Percentiles rank a stretch among this genome's conserved stretches.
Conservation (phyloP, 2,797 vertebrate species). For the Vipera ursinii region DNA sequence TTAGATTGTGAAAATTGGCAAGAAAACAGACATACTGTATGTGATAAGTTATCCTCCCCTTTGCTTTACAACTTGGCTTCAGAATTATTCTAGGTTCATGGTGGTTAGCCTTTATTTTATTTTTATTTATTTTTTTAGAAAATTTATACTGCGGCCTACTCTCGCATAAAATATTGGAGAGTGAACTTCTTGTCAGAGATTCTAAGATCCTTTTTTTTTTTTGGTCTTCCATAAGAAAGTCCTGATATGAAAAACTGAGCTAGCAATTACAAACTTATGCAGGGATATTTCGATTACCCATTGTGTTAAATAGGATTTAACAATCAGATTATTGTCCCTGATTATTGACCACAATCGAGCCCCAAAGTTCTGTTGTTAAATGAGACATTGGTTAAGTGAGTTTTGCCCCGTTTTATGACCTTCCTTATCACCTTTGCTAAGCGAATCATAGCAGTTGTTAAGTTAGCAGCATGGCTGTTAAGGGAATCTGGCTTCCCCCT, state of each 20-base stretch:
- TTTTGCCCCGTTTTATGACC: too few species aligned
- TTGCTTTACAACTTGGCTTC: background rate
- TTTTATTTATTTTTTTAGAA: too few species aligned
- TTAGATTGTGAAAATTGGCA: background rate
- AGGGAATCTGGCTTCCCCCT: too few species aligned
- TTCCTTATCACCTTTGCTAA: too few species aligned
- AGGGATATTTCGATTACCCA: background rate
- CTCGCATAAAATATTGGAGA: background rate
- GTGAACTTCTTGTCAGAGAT: background rate
- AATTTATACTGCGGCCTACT: too few species aligned
- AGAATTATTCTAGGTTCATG: background rate
- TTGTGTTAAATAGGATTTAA: background rate
- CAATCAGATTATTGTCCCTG: background rate
- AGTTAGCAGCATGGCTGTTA: too few species aligned
- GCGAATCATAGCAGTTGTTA: too few species aligned
- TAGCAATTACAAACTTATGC: background rate
- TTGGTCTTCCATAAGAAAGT: background rate
- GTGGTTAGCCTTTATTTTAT: too few species aligned
- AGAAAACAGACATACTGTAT: background rate
- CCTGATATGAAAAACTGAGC: background rate
- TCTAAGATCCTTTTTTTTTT: background rate
- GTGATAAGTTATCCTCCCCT: background rate
- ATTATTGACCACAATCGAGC: too few species aligned
- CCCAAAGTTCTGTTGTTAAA: too few species aligned
- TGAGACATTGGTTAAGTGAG: too few species aligned